Evolutionary conservation across 2,888 invertebrate species (phyloP).

Genomic region (Cephus runcator): DNA sequence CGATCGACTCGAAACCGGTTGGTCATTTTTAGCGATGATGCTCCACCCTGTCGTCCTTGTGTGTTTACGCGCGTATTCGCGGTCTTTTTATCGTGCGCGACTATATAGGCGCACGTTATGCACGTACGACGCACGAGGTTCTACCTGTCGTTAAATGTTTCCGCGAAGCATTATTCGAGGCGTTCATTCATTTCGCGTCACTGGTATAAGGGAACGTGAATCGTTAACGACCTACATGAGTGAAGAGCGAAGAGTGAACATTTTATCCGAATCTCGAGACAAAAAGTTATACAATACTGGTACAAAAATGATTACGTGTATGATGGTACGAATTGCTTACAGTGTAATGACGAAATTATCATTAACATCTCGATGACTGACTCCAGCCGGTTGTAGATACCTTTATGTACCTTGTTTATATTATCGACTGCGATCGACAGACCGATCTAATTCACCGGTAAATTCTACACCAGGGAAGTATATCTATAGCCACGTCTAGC

Average conservation of each 20-base stretch:
- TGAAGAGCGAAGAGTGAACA: not conserved
- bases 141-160: not conserved
- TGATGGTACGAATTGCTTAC: not conserved
- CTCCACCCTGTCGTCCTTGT: slow-evolving; percentile 33
- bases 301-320: not conserved
- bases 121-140: not conserved
- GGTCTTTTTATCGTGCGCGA: slow-evolving; percentile 10
- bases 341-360: not conserved
- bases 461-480: not conserved
- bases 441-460: not conserved
- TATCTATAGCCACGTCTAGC: not conserved
- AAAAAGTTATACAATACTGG: not conserved
- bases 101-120: not conserved
- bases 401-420: not conserved
- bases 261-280: not conserved
- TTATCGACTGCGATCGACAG: not conserved
- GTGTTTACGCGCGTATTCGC: slow-evolving; percentile 19
- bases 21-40: slow-evolving; percentile 52
- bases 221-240: not conserved
- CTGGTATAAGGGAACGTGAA: not conserved
- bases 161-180: not conserved
- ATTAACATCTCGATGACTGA: not conserved
- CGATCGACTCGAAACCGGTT: slow-evolving; percentile 42
- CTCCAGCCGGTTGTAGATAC: not conserved
- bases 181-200: slow-evolving; percentile 1